Base-by-base conservation (phyloP, 1,140 invertebrate species). In the Trissolcus basalis region DNA sequence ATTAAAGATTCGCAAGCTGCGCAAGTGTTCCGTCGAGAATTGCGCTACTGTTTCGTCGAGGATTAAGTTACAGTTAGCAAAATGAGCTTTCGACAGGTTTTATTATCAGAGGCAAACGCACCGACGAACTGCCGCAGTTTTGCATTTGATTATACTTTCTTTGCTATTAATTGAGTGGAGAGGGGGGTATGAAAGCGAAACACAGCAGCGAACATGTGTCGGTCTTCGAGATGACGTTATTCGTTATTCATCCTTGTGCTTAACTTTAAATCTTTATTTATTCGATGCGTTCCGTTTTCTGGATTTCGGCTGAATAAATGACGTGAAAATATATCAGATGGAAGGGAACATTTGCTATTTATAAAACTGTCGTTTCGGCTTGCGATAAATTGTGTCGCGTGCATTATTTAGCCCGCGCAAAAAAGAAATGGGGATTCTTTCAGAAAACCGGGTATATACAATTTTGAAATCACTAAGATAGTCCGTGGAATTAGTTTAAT, bases 1-100 rank as follows among this genome's bases (percentile, higher is more conserved):
- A 76, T 65, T 64, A 59, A 70, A 76, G 65, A 70, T 76, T 70
- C 59, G 65, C 59, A 60, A 49, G 32, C 48, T 44, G 56, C 27
- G 51, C 67, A 56, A 70, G 58, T 61, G 67, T 61, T 70, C 32
- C 58, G 39, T 55, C 56, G 36, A 14, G 13, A 8, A 56, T 19
- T 36, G 13, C 19, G 15, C 48, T 8, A 19, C 15, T 12, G 19
- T 45, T 58, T 50, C 35, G 47, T 36, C 44, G 33, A 1, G 45
- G 47, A 63, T 58, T 58, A 47, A 71, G 45, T 58, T 63, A 55
- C 51, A 70, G 53, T 47, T 36, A 19, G 53, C 16, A 58, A 63
- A 72, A 47, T 54, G n/a, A 35, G 12, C 53, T 56, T 59, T 50
- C 19, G 19, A 27, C 19, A 27, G 19, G 19, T 27, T 27, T 27